phyloP scores from a whole-genome alignment of 2,888 invertebrate genomes.

The Aspidiotus rigidus region DNA sequence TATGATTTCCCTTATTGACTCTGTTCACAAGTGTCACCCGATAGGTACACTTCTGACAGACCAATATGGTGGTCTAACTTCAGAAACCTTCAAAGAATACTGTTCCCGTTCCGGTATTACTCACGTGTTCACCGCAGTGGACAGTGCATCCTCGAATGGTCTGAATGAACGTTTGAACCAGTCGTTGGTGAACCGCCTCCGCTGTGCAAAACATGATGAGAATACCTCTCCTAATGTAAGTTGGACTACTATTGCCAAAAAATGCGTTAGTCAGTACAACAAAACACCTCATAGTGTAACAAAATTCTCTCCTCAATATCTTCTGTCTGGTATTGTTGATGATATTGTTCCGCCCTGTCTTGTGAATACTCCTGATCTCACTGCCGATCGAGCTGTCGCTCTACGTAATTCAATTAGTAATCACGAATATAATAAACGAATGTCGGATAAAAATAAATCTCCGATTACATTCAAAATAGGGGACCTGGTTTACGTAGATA shows the following conservation, averaged over 20 bases:
- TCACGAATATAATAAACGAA: conserved; percentile 1
- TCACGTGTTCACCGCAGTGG: conserved; percentile 13
- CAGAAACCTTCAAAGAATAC: conserved; percentile 5
- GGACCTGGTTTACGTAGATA: not conserved
- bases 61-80: conserved; percentile 1
- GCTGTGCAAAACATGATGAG: not conserved
- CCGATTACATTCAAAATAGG: not conserved
- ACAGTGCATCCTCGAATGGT: conserved; percentile 11
- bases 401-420: not conserved
- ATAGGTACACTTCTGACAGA: conserved; percentile 7
- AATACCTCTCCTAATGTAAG: not conserved
- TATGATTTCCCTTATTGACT: conserved; percentile 2
- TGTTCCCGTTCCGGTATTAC: not conserved
- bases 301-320: not conserved
- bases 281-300: conserved; percentile 11
- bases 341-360: not conserved
- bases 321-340: not conserved
- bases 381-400: not conserved
- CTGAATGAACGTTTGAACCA: conserved; percentile 11
- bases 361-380: not conserved
- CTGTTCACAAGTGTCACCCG: conserved; percentile 1
- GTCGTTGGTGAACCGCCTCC: conserved; percentile 3
- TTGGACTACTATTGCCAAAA: conserved; percentile 10
- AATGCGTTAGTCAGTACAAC: conserved; percentile 14
- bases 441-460: conserved; percentile 2